Percentiles rank a stretch among this genome's conserved stretches.
Conservation (phyloP, 1,140 invertebrate species). For the Drosophila subpulchrella region DNA sequence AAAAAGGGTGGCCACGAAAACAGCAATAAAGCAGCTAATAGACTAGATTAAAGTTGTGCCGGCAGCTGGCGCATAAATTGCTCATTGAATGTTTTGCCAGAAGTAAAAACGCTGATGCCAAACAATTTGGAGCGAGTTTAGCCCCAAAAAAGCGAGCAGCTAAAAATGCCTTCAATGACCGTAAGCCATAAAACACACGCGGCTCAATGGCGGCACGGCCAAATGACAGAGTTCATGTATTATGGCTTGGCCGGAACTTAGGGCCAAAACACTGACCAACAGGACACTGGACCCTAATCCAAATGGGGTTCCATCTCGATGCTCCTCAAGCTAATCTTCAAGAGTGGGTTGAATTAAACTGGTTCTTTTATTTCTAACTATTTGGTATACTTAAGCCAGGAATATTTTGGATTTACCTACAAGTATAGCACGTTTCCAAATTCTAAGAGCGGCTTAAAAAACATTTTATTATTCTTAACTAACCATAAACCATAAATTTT, state of each 20-base stretch:
- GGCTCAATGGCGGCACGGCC: constrained; percentile 57
- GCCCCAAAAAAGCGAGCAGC: constrained; percentile 22
- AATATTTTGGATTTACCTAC: too few species aligned
- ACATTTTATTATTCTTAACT: too few species aligned
- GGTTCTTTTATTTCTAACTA: too few species aligned
- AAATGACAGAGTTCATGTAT: constrained; percentile 73
- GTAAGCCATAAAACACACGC: constrained; percentile 78
- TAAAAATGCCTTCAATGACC: constrained; percentile 65
- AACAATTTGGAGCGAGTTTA: constrained; percentile 14
- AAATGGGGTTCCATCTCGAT: constrained; percentile 9
- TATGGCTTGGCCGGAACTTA: constrained; percentile 51
- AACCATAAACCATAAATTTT: too few species aligned
- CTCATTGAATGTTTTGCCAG: constrained; percentile 63
- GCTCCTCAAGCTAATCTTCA: not conserved
- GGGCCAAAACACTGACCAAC: constrained; percentile 45
- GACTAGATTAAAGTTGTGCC: constrained; percentile 67
- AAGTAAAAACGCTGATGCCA: constrained; percentile 67
- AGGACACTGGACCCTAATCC: constrained; percentile 15
- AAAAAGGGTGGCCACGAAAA: constrained; percentile 42
- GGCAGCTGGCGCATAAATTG: constrained; percentile 63
- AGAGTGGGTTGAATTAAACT: too few species aligned
- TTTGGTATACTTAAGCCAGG: too few species aligned
- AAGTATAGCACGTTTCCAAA: too few species aligned
- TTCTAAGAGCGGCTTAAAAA: too few species aligned
- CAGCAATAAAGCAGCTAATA: constrained; percentile 72